Conservation (phyloP, 64 coral and sea anemone genomes). For the Dendronephthya gigantea region DNA sequence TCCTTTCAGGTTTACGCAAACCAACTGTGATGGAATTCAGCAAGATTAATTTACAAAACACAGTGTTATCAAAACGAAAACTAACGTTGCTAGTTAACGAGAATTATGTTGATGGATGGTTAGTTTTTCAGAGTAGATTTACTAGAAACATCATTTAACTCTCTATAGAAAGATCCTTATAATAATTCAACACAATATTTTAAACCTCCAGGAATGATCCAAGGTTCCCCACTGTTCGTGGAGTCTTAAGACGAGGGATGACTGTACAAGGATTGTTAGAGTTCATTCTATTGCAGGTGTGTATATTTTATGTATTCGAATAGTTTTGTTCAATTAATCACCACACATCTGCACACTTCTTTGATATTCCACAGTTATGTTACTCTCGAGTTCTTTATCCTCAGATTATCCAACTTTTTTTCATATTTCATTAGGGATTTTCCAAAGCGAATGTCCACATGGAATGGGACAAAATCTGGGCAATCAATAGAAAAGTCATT, state of each 20-base stretch:
- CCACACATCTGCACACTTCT: too few relatives aligned
- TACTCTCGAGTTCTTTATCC: too few relatives aligned
- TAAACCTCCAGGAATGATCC: constrained; percentile 64
- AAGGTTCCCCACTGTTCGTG: constrained; percentile 96
- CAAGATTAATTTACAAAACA: constrained; percentile 71
- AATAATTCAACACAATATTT: not conserved
- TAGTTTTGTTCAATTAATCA: too few relatives aligned
- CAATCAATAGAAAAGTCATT: constrained; percentile 96
- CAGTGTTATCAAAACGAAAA: constrained; percentile 95
- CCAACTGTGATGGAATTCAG: constrained; percentile 86
- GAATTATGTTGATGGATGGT: constrained; percentile 97
- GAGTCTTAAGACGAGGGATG: constrained; percentile 85
- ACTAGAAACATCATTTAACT: not conserved
- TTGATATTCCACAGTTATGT: too few relatives aligned
- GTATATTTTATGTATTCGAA: too few relatives aligned
- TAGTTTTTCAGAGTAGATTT: not conserved
- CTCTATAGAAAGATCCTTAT: not conserved
- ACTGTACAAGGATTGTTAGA: constrained; percentile 93
- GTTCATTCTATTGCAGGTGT: constrained; percentile 80
- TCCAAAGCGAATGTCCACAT: constrained; percentile 98
- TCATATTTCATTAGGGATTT: constrained; percentile 40
- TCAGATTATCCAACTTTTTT: not conserved
- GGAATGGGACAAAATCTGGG: constrained; percentile 99
- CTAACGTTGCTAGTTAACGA: constrained; percentile 80
- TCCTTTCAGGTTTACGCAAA: constrained; percentile 62